A percentile compares a stretch with the other conserved stretches of the same genome.
Evolutionary conservation across 2,888 invertebrate genomes (phyloP).

Genomic region (Serripes groenlandicus): DNA sequence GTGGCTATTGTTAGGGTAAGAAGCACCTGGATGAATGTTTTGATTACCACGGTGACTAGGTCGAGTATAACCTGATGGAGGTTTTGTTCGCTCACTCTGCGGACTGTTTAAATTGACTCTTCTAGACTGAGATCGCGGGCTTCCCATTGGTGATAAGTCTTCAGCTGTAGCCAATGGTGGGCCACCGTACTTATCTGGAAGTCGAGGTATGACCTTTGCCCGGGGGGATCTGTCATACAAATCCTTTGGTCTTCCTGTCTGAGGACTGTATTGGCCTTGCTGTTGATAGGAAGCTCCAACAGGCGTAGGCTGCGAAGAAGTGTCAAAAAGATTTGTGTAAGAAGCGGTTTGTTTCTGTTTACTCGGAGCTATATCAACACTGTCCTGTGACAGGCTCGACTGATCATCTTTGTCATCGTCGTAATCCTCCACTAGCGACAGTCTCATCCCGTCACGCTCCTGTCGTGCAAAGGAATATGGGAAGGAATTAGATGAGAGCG

Average conservation of each 20-base stretch:
- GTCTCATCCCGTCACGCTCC: conserved; percentile 66
- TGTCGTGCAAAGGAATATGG: conserved; percentile 69
- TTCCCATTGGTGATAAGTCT: conserved; percentile 69
- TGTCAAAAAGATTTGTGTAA: conserved; percentile 83
- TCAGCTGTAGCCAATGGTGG: conserved; percentile 77
- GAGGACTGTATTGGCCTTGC: conserved; percentile 63
- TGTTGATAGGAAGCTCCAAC: conserved; percentile 67
- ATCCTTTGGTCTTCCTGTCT: conserved; percentile 52
- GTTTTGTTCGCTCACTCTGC: conserved; percentile 45
- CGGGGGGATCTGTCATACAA: conserved; percentile 62
- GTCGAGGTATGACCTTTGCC: conserved; percentile 38
- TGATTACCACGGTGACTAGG: conserved; percentile 28
- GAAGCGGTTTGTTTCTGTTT: conserved; percentile 75
- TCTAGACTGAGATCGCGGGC: conserved; percentile 47
- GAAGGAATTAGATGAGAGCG: conserved; percentile 52
- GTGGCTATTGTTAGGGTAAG: conserved; percentile 52
- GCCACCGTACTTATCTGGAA: conserved; percentile 5
- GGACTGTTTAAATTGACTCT: conserved; percentile 73
- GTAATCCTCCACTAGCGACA: conserved; percentile 65
- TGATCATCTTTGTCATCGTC: conserved; percentile 77
- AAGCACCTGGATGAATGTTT: conserved; percentile 27
- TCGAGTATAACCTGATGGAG: conserved; percentile 39
- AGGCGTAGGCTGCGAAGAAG: conserved; percentile 72
- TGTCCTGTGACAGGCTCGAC: conserved; percentile 74
- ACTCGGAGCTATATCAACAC: conserved; percentile 68